Conservation (phyloP, 2,113 vertebrate species). For the Sterrhoptilus dennistouni region DNA sequence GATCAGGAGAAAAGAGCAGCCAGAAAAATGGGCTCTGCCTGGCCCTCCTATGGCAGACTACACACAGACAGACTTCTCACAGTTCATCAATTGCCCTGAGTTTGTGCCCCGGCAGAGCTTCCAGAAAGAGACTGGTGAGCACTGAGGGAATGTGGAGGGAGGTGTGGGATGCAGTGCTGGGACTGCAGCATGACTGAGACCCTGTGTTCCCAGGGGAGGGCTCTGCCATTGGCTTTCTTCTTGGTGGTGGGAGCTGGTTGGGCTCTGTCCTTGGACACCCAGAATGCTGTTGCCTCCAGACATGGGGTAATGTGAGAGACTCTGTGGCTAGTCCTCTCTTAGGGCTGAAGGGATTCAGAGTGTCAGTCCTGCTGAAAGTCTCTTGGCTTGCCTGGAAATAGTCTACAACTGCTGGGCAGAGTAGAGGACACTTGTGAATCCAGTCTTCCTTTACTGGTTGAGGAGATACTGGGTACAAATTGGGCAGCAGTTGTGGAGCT, state of each 20-base stretch:
- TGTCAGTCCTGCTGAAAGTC: neutral
- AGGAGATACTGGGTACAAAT: neutral
- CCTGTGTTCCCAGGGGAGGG: neutral
- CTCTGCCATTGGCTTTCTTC: neutral
- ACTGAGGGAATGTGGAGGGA: neutral
- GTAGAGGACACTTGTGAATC: neutral
- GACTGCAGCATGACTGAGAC: neutral
- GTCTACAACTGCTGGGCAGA: neutral
- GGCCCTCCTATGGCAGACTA: conserved; percentile 84
- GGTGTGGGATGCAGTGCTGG: neutral
- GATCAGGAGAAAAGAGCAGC: conserved; percentile 91
- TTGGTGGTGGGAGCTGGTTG: neutral
- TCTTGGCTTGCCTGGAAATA: neutral
- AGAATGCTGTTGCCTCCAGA: neutral
- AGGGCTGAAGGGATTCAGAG: neutral
- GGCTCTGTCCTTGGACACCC: neutral
- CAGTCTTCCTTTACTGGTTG: neutral
- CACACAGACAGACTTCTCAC: conserved; percentile 91
- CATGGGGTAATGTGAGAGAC: accelerated
- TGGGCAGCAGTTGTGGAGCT: neutral
- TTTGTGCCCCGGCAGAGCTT: conserved; percentile 89
- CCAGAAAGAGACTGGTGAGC: conserved; percentile 84
- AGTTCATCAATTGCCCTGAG: conserved; percentile 95
- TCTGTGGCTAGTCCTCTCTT: neutral
- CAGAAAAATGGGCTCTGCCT: conserved; percentile 93